phyloP scores from a whole-genome alignment of 2,113 vertebrate genomes.

The Pipra filicauda region DNA sequence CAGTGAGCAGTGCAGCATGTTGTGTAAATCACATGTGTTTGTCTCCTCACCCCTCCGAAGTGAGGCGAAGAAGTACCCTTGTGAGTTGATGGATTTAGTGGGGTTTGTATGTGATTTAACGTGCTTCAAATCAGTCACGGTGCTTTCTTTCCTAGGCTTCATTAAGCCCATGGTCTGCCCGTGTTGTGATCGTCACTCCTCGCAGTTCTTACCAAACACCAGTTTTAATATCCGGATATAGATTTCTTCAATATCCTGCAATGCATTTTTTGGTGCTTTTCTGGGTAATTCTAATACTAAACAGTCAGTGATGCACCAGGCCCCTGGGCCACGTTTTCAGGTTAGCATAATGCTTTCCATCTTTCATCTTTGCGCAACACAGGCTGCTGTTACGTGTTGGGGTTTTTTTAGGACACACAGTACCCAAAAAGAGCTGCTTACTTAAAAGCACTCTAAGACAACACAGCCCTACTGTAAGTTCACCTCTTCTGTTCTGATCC shows the following conservation, averaged over 20 bases:
- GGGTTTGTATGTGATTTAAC: slow-evolving; percentile 44
- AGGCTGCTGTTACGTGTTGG: neutral
- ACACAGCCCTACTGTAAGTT: neutral
- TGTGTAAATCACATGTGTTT: neutral
- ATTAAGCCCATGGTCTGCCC: slow-evolving; percentile 37
- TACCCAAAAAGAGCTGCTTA: neutral
- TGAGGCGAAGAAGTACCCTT: neutral
- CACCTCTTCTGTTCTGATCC: neutral
- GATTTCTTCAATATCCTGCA: slow-evolving; percentile 71
- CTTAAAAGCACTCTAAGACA: neutral
- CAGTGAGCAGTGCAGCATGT: neutral
- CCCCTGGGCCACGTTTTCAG: slow-evolving; percentile 18
- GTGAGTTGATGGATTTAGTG: slow-evolving; percentile 29
- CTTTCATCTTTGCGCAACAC: neutral
- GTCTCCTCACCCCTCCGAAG: neutral
- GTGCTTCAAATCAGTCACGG: slow-evolving; percentile 36
- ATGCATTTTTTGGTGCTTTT: slow-evolving; percentile 21
- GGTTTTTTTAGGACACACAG: slow-evolving; percentile 12
- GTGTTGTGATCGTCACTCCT: neutral
- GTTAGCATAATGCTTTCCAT: slow-evolving; percentile 41
- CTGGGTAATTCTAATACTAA: slow-evolving; percentile 26
- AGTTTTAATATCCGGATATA: slow-evolving; percentile 67
- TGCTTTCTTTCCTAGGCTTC: slow-evolving; percentile 46
- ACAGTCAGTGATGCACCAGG: slow-evolving; percentile 15
- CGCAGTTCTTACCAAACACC: neutral